Percentiles rank a stretch among this genome's conserved stretches.
phyloP scores from a whole-genome alignment of 1,140 invertebrate genomes.

The Eueides isabella region DNA sequence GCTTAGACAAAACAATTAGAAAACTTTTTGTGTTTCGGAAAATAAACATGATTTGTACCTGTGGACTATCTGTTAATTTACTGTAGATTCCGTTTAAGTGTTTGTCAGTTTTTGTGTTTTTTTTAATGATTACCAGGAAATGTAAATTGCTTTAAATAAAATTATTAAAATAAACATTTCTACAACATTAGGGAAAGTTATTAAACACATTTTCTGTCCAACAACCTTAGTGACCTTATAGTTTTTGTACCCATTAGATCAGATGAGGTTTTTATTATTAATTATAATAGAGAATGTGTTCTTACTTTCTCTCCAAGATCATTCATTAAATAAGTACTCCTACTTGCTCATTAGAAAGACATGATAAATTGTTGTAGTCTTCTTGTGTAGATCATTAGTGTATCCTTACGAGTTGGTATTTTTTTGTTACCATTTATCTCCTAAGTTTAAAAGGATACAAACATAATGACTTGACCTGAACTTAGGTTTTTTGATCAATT shows the following conservation, averaged over 20 bases:
- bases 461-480: background rate
- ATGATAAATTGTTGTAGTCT: conserved; percentile 12
- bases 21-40: no score
- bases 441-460: background rate
- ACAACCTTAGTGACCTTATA: background rate
- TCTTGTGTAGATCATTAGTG: background rate
- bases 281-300: background rate
- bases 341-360: conserved; percentile 10
- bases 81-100: no score
- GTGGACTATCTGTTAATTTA: no score
- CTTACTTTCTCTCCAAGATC: background rate
- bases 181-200: background rate
- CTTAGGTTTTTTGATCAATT: background rate
- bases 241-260: background rate
- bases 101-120: no score
- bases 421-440: background rate
- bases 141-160: background rate
- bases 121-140: no score
- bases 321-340: background rate
- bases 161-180: background rate
- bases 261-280: background rate
- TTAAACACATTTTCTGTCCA: background rate
- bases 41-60: no score
- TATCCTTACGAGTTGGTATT: background rate
- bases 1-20: background rate